Percentiles rank a stretch among this genome's conserved stretches.
Conservation (phyloP, 2,888 invertebrate species). For the Ditylenchus weischeri region DNA sequence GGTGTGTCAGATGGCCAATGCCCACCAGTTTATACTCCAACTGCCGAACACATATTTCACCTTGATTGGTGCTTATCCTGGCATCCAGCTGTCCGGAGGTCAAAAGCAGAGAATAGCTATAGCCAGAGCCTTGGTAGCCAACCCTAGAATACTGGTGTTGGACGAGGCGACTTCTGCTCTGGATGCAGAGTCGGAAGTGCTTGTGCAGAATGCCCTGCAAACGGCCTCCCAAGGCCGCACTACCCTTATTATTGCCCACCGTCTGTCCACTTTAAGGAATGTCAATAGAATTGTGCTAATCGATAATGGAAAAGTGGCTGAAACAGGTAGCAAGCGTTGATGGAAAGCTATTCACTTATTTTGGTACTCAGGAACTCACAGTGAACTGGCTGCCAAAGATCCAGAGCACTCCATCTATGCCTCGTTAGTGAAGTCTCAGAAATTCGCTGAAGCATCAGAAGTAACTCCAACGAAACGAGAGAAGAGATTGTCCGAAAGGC, state of each 20-base stretch:
- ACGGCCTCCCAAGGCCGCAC: slow-evolving; percentile 36
- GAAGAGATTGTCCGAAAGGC: too few relatives aligned
- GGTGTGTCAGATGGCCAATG: slow-evolving; percentile 51
- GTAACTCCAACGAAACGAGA: too few relatives aligned
- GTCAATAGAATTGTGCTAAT: slow-evolving; percentile 53
- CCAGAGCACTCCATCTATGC: slow-evolving; percentile 14
- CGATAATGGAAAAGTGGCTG: slow-evolving; percentile 43
- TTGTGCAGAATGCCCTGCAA: slow-evolving; percentile 37
- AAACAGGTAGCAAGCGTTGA: slow-evolving; percentile 24
- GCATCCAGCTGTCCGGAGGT: slow-evolving; percentile 37
- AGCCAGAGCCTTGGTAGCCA: slow-evolving; percentile 37
- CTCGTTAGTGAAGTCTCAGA: slow-evolving; percentile 17
- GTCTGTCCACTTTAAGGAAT: slow-evolving; percentile 49
- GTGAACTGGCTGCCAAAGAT: too few relatives aligned
- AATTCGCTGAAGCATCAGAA: slow-evolving; percentile 7
- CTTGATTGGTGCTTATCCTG: neutral
- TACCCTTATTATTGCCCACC: slow-evolving; percentile 38
- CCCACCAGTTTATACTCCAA: slow-evolving; percentile 50
- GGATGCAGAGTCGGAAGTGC: slow-evolving; percentile 38
- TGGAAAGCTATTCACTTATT: too few relatives aligned
- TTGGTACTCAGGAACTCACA: too few relatives aligned
- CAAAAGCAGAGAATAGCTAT: slow-evolving; percentile 43
- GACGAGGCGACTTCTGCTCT: slow-evolving; percentile 44
- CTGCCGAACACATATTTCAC: slow-evolving; percentile 13
- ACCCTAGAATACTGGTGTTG: slow-evolving; percentile 37